Evolutionary conservation across 2,113 vertebrate species (phyloP), one percentile per base, ranked within the genome.

Genomic region (Callipepla squamata): DNA sequence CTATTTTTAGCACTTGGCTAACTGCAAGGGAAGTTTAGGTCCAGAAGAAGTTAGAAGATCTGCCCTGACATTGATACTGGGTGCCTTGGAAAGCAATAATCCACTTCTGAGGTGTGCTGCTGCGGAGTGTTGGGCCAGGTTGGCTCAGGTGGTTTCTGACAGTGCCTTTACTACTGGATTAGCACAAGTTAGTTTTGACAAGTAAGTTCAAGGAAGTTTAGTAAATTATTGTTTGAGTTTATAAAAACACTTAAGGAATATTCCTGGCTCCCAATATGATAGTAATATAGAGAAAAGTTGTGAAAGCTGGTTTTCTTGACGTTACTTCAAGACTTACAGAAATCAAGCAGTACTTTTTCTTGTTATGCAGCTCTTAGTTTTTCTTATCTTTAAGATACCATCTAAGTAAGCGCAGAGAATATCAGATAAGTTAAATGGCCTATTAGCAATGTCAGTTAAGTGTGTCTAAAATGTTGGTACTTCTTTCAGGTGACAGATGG

Each of bases 121-220:
- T 80, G 98, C 98, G 5, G 99, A 99, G 86, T 98, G 98, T 17
- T 95, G 98, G 96, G 98, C 98, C 77, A 97, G 98, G 57, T 84
- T 99, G 91, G 98, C 98, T 25, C 98, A 99, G 89, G 98, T 98
- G 63, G 98, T 98, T 55, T 97, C 98, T 42, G 99, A 99, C 77
- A 95, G 97, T 73, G 96, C 88, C 75, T 99, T 98, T 96, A 99
- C 98, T 38, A 96, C 98, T 74, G 98, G 98, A 4, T 95, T 99
- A 92, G 98, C 98, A 2, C 98, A 99, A 97, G 96, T 98, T 94
- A 99, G 98, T 97, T 99, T 99, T 89, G 99, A 99, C 96, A 99
- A 98, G 99, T 99, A 96, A 96, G 98, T 96, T 72, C 18, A 20
- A 57, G 77, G n/a, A 70, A 48, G 4, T 7, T 2, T 51, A 45